Evolutionary conservation across 1,140 invertebrate genomes (phyloP).

Genomic region (Apis laboriosa): DNA sequence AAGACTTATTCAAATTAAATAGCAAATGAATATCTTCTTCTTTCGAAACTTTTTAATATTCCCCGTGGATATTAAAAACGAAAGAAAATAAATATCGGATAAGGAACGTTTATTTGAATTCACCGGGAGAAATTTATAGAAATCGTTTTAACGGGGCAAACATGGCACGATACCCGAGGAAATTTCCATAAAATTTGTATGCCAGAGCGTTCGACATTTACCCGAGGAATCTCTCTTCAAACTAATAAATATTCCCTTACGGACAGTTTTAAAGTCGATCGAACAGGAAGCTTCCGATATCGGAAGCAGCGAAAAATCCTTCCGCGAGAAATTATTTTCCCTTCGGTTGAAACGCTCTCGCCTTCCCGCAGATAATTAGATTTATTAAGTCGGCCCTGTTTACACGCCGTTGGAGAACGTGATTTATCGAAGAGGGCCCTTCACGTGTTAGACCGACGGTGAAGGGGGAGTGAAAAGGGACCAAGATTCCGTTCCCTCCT

Average conservation of each 20-base stretch:
- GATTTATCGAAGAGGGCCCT: constrained; percentile 69
- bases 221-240: constrained; percentile 5
- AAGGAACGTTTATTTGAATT: constrained; percentile 29
- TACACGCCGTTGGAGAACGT: constrained; percentile 66
- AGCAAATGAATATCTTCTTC: not conserved
- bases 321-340: constrained; percentile 65
- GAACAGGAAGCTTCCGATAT: constrained; percentile 38
- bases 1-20: not conserved
- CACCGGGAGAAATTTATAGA: constrained; percentile 6
- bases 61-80: not conserved
- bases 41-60: constrained; percentile 10
- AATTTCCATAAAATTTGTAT: constrained; percentile 37
- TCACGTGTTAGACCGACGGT: constrained; percentile 25
- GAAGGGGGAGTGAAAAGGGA: constrained; percentile 34
- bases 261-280: constrained; percentile 38
- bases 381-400: constrained; percentile 72
- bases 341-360: not conserved
- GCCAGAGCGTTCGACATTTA: not conserved
- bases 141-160: not conserved
- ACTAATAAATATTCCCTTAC: constrained; percentile 17
- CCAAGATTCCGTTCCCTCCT: constrained; percentile 46
- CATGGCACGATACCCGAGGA: not conserved
- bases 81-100: not conserved
- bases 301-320: constrained; percentile 45
- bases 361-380: constrained; percentile 66